A percentile compares a stretch with the other conserved stretches of the same genome.
phyloP scores from a whole-genome alignment of 2,888 invertebrate genomes.

The Limnephilus auricula region DNA sequence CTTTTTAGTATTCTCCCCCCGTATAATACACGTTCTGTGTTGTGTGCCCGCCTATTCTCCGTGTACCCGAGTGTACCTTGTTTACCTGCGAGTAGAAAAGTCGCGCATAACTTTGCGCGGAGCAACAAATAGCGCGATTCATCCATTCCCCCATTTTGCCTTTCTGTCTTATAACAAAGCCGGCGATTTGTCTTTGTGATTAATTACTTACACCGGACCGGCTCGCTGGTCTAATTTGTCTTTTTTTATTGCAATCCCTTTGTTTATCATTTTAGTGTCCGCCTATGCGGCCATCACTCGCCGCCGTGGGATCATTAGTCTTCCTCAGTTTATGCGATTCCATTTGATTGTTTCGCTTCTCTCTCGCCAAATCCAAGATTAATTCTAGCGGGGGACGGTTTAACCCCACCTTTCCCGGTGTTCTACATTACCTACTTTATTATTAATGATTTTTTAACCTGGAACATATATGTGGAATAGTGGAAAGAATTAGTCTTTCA shows the following conservation, averaged over 20 bases:
- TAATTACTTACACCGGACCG: slow-evolving; percentile 58
- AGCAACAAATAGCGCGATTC: slow-evolving; percentile 37
- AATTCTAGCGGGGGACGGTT: slow-evolving; percentile 21
- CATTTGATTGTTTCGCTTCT: slow-evolving; percentile 47
- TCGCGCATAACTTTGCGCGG: background rate
- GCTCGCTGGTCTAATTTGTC: slow-evolving; percentile 63
- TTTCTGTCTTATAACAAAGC: slow-evolving; percentile 61
- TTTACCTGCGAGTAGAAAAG: background rate
- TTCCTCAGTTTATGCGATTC: slow-evolving; percentile 52
- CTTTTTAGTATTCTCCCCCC: background rate
- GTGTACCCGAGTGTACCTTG: background rate
- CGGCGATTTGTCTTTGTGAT: slow-evolving; percentile 63
- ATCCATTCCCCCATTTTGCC: slow-evolving; percentile 50
- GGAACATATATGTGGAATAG: background rate
- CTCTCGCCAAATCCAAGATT: slow-evolving; percentile 33
- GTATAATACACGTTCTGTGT: background rate
- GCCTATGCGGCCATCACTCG: slow-evolving; percentile 54
- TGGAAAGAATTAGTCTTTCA: background rate
- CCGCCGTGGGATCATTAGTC: slow-evolving; percentile 55
- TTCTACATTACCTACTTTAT: background rate
- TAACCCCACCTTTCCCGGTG: background rate
- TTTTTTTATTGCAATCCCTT: slow-evolving; percentile 63
- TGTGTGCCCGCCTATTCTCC: background rate
- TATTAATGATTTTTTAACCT: background rate
- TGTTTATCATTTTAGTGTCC: slow-evolving; percentile 63